Evolutionary conservation across 2,888 invertebrate species (phyloP).

Genomic region (Sphaerophoria rueppellii): DNA sequence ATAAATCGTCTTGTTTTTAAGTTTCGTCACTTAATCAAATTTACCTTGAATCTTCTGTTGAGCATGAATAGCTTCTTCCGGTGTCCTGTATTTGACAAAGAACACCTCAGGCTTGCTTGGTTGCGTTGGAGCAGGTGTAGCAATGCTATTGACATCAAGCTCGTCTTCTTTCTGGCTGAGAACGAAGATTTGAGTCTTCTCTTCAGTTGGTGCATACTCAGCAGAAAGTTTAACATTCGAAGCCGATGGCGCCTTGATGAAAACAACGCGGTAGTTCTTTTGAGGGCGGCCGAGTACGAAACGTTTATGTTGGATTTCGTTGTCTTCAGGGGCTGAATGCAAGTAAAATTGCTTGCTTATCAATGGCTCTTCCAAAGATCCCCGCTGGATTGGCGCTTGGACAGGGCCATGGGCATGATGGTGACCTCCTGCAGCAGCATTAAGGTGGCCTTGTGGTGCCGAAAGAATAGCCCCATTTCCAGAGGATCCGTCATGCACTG

Average conservation of each 20-base stretch:
- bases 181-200: conserved; percentile 81
- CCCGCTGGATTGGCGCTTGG: conserved; percentile 37
- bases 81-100: conserved; percentile 81
- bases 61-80: conserved; percentile 80
- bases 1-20: neutral
- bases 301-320: conserved; percentile 77
- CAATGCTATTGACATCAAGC: conserved; percentile 79
- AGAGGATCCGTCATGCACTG: conserved; percentile 13
- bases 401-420: neutral
- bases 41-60: conserved; percentile 80
- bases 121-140: conserved; percentile 79
- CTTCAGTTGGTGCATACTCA: conserved; percentile 79
- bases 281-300: conserved; percentile 79
- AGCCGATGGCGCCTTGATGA: conserved; percentile 80
- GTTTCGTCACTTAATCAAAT: neutral
- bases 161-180: conserved; percentile 79
- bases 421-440: neutral
- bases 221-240: conserved; percentile 78
- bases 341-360: conserved; percentile 80
- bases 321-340: conserved; percentile 80
- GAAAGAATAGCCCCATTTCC: conserved; percentile 33
- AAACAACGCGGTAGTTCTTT: conserved; percentile 80
- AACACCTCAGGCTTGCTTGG: conserved; percentile 81
- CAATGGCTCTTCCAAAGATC: conserved; percentile 74
- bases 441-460: conserved; percentile 1